Evolutionary conservation across 2,797 vertebrate species (phyloP), one percentile per base, ranked within the genome.

Genomic region (Pseudotriccus pelzelni): DNA sequence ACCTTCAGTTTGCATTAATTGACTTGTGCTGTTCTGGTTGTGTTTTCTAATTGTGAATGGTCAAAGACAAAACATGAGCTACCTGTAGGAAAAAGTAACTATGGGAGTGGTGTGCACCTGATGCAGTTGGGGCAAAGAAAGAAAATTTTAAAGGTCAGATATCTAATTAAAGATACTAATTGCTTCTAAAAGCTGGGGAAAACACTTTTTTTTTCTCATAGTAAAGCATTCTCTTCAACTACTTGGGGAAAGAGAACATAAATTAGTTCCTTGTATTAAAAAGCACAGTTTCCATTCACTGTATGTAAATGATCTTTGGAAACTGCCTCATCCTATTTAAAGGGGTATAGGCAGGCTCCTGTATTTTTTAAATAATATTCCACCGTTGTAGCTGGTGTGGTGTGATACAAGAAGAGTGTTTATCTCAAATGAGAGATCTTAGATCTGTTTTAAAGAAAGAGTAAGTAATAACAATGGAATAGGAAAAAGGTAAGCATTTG

Each of bases 141-240:
- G 47, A 90, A 90, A 76, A 93, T 12, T 41, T 43, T 79, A 89
- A 92, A 92, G 67, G 81, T 90, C 77, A 89, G 63, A 10, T 89
- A 74, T 44, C 78, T 92, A 93, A 92, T 92, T 88, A 82, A 92
- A 90, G 23, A 47, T 64, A 66, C 7, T 43, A 53, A 69, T 49
- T 90, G 19, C 23, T 63, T 92, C n/a, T 55, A 16, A 43, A 82
- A 89, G 7, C 0, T 6, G 30, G 4, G 6, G 9, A 5, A 59
- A 79, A n/a, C 4, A 39, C 15, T 79, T 87, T 15, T 79, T 87
- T 72, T 5, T 4, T 82, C 52, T 83, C 36, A 14, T 27, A 53
- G 36, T 49, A 89, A 87, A 72, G 14, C 20, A 50, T 94, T 81
- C 30, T 81, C 18, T 88, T 74, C 46, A 68, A 10, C 27, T 67